A percentile compares a stretch with the other conserved stretches of the same genome.
phyloP scores from a whole-genome alignment of 2,888 invertebrate genomes.

The Acleris cristana region DNA sequence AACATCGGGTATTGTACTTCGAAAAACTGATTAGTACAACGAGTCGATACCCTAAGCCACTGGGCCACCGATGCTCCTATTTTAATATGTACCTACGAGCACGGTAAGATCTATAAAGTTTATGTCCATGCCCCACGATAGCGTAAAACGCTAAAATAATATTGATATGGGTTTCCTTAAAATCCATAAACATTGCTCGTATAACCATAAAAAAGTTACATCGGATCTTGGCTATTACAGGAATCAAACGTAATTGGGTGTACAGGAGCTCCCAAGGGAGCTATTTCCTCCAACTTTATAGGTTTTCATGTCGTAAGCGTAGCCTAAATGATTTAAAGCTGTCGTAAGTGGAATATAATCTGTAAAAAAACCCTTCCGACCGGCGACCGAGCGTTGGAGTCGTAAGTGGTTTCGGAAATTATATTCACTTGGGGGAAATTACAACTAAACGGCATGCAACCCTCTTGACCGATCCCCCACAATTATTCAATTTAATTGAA shows the following conservation, averaged over 20 bases:
- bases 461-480: conserved; percentile 6
- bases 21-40: too few species aligned
- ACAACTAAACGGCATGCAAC: conserved; percentile 20
- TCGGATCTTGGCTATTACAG: too few species aligned
- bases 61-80: too few species aligned
- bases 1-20: too few species aligned
- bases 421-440: conserved; percentile 27
- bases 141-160: too few species aligned
- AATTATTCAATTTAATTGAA: conserved; percentile 1
- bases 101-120: too few species aligned
- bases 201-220: too few species aligned
- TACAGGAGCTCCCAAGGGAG: conserved; percentile 20
- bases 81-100: too few species aligned
- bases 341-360: conserved; percentile 28
- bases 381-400: conserved; percentile 2
- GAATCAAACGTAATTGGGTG: conserved; percentile 17
- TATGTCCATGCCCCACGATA: too few species aligned
- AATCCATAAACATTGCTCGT: too few species aligned
- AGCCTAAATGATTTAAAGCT: conserved; percentile 20
- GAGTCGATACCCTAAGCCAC: too few species aligned
- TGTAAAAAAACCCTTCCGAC: conserved; percentile 22
- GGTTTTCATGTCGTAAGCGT: conserved; percentile 21
- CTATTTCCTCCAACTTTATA: conserved; percentile 18
- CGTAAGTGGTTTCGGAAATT: conserved; percentile 24
- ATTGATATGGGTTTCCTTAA: too few species aligned